Conservation (phyloP, 2,888 invertebrate genomes). For the Cephus pygmeus region DNA sequence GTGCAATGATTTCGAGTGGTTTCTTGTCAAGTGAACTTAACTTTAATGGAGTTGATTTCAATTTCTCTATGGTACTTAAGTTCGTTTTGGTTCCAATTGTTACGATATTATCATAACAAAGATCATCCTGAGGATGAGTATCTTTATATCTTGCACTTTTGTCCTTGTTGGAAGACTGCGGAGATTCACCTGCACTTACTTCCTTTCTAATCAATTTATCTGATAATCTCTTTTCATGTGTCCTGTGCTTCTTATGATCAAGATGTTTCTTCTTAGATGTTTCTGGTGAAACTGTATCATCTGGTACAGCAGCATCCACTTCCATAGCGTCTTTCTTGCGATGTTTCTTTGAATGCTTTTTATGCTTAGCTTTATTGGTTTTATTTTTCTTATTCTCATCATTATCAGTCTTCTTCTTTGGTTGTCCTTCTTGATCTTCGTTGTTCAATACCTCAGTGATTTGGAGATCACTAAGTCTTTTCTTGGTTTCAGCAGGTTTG, state of each 20-base stretch:
- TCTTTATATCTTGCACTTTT: too few relatives aligned
- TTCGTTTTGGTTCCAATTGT: neutral
- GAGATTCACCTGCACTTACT: neutral
- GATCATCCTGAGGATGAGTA: neutral
- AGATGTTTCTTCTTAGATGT: neutral
- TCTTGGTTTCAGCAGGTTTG: neutral
- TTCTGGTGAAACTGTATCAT: neutral
- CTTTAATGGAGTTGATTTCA: neutral
- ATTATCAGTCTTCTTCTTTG: neutral
- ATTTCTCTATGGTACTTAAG: neutral
- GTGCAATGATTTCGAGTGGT: constrained; percentile 43
- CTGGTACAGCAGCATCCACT: neutral
- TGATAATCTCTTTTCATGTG: too few relatives aligned
- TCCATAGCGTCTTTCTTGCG: neutral
- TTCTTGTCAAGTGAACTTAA: constrained; percentile 6
- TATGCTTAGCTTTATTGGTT: neutral
- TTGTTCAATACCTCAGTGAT: neutral
- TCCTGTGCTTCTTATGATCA: neutral
- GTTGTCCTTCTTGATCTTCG: neutral
- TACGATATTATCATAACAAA: neutral
- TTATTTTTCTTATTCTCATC: neutral
- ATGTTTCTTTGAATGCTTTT: neutral
- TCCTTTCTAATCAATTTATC: neutral
- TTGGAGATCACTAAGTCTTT: neutral
- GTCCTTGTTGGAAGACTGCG: too few relatives aligned